phyloP scores from a whole-genome alignment of 2,113 vertebrate genomes.

The Suncus etruscus region DNA sequence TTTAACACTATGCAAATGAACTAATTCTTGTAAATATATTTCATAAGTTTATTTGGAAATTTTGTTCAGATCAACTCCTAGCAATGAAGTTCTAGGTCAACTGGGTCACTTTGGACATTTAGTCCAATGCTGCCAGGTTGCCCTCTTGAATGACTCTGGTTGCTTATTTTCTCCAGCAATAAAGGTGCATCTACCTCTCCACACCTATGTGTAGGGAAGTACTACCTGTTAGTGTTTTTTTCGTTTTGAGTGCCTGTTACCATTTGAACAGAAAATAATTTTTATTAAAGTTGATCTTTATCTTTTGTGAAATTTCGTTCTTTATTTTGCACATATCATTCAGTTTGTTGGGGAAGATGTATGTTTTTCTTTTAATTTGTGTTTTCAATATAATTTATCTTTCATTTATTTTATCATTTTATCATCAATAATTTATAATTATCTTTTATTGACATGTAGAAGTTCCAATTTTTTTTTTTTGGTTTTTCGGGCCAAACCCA shows the following conservation, averaged over 20 bases:
- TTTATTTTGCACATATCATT: slow-evolving; percentile 12
- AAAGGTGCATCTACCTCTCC: neutral
- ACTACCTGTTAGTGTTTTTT: neutral
- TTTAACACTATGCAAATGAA: neutral
- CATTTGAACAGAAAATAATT: neutral
- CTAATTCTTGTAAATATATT: neutral
- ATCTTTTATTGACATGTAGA: neutral
- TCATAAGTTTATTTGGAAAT: neutral
- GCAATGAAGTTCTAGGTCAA: neutral
- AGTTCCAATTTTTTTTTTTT: slow-evolving; percentile 36
- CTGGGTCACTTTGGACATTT: neutral
- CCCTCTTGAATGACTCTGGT: neutral
- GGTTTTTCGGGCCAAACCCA: too few species aligned
- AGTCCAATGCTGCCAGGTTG: neutral
- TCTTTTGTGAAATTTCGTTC: neutral
- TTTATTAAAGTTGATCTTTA: neutral
- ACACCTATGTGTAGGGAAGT: neutral
- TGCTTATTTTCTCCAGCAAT: neutral
- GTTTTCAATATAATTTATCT: slow-evolving; percentile 14
- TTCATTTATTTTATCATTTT: slow-evolving; percentile 19
- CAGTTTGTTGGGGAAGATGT: neutral
- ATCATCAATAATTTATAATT: too few species aligned
- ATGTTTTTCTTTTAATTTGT: neutral
- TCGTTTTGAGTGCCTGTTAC: neutral
- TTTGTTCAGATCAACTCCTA: slow-evolving; percentile 13